Percentiles rank a stretch among this genome's conserved stretches.
Conservation (phyloP, 1,140 invertebrate genomes). For the Telenomus remus region DNA sequence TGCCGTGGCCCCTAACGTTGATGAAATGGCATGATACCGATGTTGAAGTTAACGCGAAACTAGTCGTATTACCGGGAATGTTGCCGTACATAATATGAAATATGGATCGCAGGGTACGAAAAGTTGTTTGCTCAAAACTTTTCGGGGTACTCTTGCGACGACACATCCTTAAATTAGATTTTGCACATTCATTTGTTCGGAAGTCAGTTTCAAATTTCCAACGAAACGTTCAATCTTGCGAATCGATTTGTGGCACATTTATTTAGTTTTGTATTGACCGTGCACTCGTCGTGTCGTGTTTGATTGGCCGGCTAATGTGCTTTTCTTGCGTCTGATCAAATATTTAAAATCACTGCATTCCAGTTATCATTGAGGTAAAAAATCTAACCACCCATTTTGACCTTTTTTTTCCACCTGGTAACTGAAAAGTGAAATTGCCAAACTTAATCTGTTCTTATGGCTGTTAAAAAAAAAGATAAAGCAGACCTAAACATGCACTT, state of each 20-base stretch:
- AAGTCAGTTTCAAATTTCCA: too few species aligned
- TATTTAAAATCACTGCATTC: slow-evolving; percentile 35
- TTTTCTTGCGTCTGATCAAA: slow-evolving; percentile 20
- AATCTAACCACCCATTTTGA: too few species aligned
- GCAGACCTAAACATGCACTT: slow-evolving; percentile 14
- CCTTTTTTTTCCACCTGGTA: not conserved
- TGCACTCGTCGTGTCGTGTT: not conserved
- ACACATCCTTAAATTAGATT: too few species aligned
- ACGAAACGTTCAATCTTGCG: too few species aligned
- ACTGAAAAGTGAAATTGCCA: slow-evolving; percentile 9
- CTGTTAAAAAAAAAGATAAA: slow-evolving; percentile 36
- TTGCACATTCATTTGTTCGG: too few species aligned
- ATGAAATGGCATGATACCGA: slow-evolving; percentile 58
- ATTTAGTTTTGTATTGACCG: slow-evolving; percentile 7
- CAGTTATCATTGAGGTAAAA: slow-evolving; percentile 33
- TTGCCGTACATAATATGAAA: slow-evolving; percentile 43
- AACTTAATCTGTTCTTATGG: slow-evolving; percentile 2
- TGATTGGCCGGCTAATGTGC: slow-evolving; percentile 22
- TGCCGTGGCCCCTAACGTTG: slow-evolving; percentile 55
- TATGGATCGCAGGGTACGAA: slow-evolving; percentile 45
- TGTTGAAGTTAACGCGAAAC: slow-evolving; percentile 50
- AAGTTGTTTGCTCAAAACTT: slow-evolving; percentile 34
- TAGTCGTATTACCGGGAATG: slow-evolving; percentile 59
- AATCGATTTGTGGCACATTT: not conserved
- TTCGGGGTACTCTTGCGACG: not conserved